phyloP scores from a whole-genome alignment of 1,140 invertebrate species.

The Heliconius hermathena region DNA sequence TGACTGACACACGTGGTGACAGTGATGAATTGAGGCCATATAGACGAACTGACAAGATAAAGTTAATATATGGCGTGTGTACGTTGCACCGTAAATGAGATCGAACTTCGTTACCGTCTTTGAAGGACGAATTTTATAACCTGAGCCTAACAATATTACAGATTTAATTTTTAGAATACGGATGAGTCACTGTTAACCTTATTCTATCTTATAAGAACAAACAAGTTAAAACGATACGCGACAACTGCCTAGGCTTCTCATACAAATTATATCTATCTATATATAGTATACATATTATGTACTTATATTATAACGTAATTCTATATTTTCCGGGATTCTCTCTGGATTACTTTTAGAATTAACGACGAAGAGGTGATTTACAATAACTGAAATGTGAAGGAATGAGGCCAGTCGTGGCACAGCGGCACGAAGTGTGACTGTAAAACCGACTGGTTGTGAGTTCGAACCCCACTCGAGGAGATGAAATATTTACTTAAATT shows the following conservation, averaged over 20 bases:
- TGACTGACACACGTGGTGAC: conserved; percentile 43
- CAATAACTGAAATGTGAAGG: too few relatives aligned
- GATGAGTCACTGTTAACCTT: conserved; percentile 40
- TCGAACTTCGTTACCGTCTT: conserved; percentile 46
- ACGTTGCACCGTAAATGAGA: conserved; percentile 59
- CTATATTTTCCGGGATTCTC: too few relatives aligned
- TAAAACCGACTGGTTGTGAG: too few relatives aligned
- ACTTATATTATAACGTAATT: too few relatives aligned
- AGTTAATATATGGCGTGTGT: conserved; percentile 66
- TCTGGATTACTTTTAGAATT: too few relatives aligned
- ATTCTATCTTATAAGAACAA: not conserved
- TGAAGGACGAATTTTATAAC: conserved; percentile 44
- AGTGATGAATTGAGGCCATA: conserved; percentile 69
- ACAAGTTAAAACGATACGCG: not conserved
- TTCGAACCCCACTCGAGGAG: too few relatives aligned
- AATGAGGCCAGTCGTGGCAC: too few relatives aligned
- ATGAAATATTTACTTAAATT: too few relatives aligned
- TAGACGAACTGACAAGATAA: conserved; percentile 75
- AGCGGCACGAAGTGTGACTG: too few relatives aligned
- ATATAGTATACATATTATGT: too few relatives aligned
- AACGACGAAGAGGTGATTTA: too few relatives aligned
- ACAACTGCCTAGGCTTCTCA: not conserved
- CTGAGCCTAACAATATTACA: not conserved
- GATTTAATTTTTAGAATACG: conserved; percentile 4
- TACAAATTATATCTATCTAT: too few relatives aligned